Conservation (phyloP, 2,888 invertebrate species). For the Bimastos eiseni region DNA sequence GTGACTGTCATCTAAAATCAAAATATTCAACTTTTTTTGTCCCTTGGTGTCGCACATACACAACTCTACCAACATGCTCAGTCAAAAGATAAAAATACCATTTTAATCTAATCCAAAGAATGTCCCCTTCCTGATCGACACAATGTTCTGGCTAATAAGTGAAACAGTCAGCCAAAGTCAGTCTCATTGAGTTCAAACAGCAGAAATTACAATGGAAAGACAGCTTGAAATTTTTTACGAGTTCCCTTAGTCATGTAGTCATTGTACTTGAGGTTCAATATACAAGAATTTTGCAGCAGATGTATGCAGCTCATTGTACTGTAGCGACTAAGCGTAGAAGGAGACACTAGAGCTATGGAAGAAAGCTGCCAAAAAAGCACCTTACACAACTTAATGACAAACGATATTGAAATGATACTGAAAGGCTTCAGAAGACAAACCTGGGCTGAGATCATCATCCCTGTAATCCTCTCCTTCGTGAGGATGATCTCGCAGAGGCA, state of each 20-base stretch:
- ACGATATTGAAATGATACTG: neutral
- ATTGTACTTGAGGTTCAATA: neutral
- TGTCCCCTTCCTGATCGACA: neutral
- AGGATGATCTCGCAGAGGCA: neutral
- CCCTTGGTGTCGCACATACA: neutral
- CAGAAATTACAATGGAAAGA: neutral
- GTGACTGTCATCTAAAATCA: conserved; percentile 29
- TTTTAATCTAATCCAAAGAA: neutral
- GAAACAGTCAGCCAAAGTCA: neutral
- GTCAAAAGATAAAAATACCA: neutral
- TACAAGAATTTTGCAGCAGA: neutral
- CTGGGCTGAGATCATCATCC: neutral
- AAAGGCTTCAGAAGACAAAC: neutral
- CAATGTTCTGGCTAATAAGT: neutral
- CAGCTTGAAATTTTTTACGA: neutral
- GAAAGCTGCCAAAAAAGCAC: neutral
- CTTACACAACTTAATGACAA: neutral
- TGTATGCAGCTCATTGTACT: neutral
- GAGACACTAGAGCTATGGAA: too few species aligned
- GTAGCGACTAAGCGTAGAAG: neutral
- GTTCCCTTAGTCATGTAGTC: too few species aligned
- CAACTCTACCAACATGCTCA: neutral
- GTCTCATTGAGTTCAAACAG: neutral
- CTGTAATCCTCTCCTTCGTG: conserved; percentile 2
- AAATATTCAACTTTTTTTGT: neutral